phyloP scores from a whole-genome alignment of 2,797 vertebrate genomes.

The Molossus alvarezi region DNA sequence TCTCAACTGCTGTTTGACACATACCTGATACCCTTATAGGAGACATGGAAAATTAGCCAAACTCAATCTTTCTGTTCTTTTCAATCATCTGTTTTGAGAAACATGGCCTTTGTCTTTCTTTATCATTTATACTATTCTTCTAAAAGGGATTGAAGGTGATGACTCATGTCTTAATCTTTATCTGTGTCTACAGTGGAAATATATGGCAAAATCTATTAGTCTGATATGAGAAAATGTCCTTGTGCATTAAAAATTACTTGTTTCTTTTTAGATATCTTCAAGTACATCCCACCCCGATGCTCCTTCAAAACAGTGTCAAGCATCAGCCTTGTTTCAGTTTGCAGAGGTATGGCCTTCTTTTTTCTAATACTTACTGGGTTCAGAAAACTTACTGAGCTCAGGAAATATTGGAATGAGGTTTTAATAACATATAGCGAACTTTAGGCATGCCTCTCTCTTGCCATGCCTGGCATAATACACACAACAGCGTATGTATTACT shows the following conservation, averaged over 20 bases:
- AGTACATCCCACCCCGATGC: constrained; percentile 89
- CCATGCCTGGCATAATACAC: neutral
- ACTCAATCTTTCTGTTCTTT: constrained; percentile 50
- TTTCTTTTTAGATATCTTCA: constrained; percentile 91
- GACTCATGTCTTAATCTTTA: constrained; percentile 69
- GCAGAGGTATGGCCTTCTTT: constrained; percentile 89
- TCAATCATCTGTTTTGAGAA: constrained; percentile 63
- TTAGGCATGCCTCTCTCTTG: neutral
- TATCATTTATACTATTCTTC: constrained; percentile 61
- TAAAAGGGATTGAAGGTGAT: constrained; percentile 53
- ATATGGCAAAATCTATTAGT: constrained; percentile 29
- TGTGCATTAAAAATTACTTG: constrained; percentile 76
- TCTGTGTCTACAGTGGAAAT: constrained; percentile 44
- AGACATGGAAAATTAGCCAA: constrained; percentile 20
- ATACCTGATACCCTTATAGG: neutral
- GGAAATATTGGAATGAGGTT: constrained; percentile 62
- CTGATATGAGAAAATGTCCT: constrained; percentile 38
- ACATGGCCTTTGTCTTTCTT: constrained; percentile 59
- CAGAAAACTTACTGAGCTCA: constrained; percentile 46
- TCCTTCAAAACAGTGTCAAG: constrained; percentile 90
- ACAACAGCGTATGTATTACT: neutral
- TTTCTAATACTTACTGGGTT: neutral
- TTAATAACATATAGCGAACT: neutral
- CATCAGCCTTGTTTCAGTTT: constrained; percentile 93
- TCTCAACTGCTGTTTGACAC: constrained; percentile 15